Evolutionary conservation across 2,113 vertebrate species (phyloP).

Genomic region (Trinectes maculatus): DNA sequence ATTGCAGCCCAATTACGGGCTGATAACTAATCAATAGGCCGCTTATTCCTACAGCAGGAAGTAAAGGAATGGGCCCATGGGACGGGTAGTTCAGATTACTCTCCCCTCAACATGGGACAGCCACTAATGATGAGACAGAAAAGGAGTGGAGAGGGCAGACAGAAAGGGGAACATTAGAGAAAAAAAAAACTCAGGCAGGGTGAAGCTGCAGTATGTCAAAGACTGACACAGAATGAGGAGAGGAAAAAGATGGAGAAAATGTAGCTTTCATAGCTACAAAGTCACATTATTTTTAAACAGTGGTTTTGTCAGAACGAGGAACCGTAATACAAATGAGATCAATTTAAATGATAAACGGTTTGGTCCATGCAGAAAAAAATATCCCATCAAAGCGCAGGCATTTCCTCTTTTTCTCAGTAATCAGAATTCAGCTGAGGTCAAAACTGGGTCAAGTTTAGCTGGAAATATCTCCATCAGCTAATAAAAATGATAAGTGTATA

Average conservation of each 20-base stretch:
- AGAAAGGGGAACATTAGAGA: conserved; percentile 51
- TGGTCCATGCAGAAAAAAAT: neutral
- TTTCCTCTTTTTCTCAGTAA: neutral
- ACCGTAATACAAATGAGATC: neutral
- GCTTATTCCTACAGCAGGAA: conserved; percentile 99
- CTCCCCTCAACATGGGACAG: conserved; percentile 92
- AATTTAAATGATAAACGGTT: neutral
- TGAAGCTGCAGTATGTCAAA: conserved; percentile 3
- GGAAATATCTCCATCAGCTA: too few species aligned
- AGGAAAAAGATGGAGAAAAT: conserved; percentile 23
- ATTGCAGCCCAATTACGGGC: conserved; percentile 98
- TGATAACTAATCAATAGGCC: conserved; percentile 99
- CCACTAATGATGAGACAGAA: conserved; percentile 90
- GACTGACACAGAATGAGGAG: conserved; percentile 56
- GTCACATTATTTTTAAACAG: neutral
- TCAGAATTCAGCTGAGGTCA: neutral
- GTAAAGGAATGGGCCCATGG: conserved; percentile 98
- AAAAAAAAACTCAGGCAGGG: neutral
- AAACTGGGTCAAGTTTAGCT: neutral
- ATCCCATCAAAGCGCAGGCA: neutral
- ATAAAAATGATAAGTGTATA: too few species aligned
- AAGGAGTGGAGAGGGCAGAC: conserved; percentile 76
- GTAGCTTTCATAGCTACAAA: neutral
- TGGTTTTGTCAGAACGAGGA: too few species aligned
- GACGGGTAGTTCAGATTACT: conserved; percentile 99